Evolutionary conservation across 2,113 vertebrate species (phyloP).

Genomic region (Apus apus): DNA sequence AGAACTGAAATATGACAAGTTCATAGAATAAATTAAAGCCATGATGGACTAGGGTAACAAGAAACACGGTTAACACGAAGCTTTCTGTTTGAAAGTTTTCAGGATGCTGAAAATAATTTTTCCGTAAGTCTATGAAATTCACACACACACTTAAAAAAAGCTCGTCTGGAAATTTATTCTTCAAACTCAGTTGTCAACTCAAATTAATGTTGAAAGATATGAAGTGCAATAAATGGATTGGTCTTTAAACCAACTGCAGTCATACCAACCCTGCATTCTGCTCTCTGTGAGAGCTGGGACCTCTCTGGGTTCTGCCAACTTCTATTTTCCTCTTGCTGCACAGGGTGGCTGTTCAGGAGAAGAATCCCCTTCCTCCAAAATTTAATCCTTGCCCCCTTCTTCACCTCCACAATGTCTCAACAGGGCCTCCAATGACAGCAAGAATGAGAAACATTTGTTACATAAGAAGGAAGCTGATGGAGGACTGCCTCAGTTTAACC

Average conservation of each 20-base stretch:
- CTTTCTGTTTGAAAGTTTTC: background rate
- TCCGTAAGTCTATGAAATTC: background rate
- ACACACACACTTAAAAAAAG: accelerated
- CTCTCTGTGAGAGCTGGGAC: background rate
- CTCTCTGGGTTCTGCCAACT: accelerated
- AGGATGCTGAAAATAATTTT: background rate
- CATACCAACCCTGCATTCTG: background rate
- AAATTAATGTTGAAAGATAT: background rate
- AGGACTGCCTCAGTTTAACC: background rate
- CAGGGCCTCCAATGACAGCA: background rate
- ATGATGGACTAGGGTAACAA: background rate
- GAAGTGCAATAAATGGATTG: background rate
- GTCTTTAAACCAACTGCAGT: background rate
- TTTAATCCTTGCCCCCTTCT: background rate
- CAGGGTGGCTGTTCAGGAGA: background rate
- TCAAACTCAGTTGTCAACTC: background rate
- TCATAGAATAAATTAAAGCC: background rate
- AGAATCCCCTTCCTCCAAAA: background rate
- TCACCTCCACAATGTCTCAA: background rate
- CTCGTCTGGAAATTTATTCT: background rate
- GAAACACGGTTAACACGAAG: background rate
- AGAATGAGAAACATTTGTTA: background rate
- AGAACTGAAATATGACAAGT: background rate
- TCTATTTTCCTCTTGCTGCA: background rate
- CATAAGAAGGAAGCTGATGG: background rate